Conservation (phyloP, 2,888 invertebrate genomes). For the Agrochola circellaris region DNA sequence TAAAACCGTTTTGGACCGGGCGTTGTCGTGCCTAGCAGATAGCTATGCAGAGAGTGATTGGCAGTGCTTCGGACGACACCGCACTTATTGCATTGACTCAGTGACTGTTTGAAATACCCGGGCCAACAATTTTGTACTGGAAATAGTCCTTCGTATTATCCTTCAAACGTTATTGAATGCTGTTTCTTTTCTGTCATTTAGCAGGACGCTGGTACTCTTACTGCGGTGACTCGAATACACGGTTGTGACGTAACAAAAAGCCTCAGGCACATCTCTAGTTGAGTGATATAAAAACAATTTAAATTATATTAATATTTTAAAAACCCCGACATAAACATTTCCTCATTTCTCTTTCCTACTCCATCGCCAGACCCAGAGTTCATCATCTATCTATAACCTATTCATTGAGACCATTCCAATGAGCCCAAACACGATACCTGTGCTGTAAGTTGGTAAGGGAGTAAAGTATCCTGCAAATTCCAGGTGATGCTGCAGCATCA, state of each 20-base stretch:
- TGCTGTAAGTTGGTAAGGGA: too few relatives aligned
- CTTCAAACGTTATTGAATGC: background rate
- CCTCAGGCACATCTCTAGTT: background rate
- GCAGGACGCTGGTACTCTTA: background rate
- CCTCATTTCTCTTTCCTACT: too few relatives aligned
- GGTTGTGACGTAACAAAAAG: slow-evolving; percentile 1
- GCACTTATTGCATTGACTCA: slow-evolving; percentile 1
- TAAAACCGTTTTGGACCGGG: background rate
- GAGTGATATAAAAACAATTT: background rate
- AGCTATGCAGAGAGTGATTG: slow-evolving; percentile 1
- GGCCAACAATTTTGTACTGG: background rate
- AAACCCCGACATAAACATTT: too few relatives aligned
- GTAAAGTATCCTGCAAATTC: too few relatives aligned
- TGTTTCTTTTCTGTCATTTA: background rate
- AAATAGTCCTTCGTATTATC: background rate
- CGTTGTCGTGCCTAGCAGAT: background rate
- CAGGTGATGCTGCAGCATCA: too few relatives aligned
- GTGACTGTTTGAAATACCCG: background rate
- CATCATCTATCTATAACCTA: too few relatives aligned
- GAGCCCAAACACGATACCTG: too few relatives aligned
- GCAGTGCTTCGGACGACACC: background rate
- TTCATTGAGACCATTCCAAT: too few relatives aligned
- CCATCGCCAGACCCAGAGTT: too few relatives aligned
- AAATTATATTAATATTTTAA: too few relatives aligned
- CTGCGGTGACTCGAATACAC: background rate